Base-by-base conservation (phyloP, 2,797 vertebrate genomes). In the Centroberyx gerrardi region DNA sequence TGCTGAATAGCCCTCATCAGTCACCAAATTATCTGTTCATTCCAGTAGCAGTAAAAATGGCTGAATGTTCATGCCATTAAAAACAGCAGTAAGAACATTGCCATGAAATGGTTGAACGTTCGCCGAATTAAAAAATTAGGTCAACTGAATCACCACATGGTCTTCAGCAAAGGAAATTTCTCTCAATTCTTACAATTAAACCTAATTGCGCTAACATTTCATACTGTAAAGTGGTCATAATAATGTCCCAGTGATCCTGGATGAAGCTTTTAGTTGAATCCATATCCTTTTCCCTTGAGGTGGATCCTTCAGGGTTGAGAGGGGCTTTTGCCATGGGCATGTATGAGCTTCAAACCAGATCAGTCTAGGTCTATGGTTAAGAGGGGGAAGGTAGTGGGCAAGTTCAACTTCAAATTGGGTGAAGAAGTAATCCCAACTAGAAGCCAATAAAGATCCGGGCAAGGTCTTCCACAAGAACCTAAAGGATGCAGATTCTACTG, bases 1-100 rank as follows among this genome's bases (percentile, higher is more conserved):
- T 74, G 7, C 40, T 83, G 56, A 87, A 82, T 66, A 63, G 71
- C 74, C 79, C 81, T 78, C 77, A 85, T 86, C 81, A 80, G 71
- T 89, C 74, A 83, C 75, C 62, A 73, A 74, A 82, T 84, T 68
- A 85, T 80, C 76, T 65, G 48, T 72, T 67, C 56, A 8, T 62
- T 70, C 42, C 62, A 65, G 65, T 63, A 66, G 65, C 71, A 67
- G 75, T 65, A 55, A 83, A 84, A 78, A 65, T 38, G 68, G 56
- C 6, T 22, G 53, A 72, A 76, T 64, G 72, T 76, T 75, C 33
- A 62, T 63, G 63, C 7, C 54, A 64, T 68, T 77, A 74, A 67
- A 40, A 64, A 66, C 42, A 55, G 46, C 61, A 10, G 58, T 27
- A 62, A 62, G 73, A 82, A 80, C 62, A 63, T 58, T 54, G 40